Evolutionary conservation across 2,888 invertebrate species (phyloP), one percentile per base, ranked within the genome.

Genomic region (Alviniconcha strummeri): DNA sequence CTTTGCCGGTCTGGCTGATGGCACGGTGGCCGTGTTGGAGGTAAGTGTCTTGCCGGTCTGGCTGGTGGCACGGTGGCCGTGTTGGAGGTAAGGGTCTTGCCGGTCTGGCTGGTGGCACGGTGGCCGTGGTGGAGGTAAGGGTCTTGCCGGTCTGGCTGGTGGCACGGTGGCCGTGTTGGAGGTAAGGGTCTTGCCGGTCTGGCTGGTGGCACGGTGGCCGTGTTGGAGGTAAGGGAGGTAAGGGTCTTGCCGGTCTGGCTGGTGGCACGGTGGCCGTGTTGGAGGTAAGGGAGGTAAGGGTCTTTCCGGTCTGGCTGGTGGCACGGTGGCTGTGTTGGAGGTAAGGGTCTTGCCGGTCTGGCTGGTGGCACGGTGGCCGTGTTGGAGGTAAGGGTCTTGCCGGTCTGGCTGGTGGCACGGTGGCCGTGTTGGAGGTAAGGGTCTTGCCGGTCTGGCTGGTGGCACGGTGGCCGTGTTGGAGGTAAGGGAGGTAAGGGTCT

Each of bases 301-400:
- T 36, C 36, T 36, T 36, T 36, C 1, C 3, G 36, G 36, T 36
- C n/a, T n/a, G n/a, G 3, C 36, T 36, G 36, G 36, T 36, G 36
- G 36, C 36, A 36, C 36, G 36, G 36, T 36, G 36, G 36, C 3
- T 3, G 36, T 36, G 36, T 36, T 36, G 36, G 36, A 36, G 36
- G 36, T 36, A 36, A 90, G 93, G 75, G 91, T 95, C 9, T 94
- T 87, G 94, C 94, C 54, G 94, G 93, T 3, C 90, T 95, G 55
- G 94, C 94, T n/a, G 94, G 95, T 89, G 95, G 95, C 15, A 94
- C 94, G 0, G 88, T 95, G 15, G 94, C 95, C 13, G 93, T 95
- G 5, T 89, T 95, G 54, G 95, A 95, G 92, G 94, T 13, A 17
- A 64, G 3, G 11, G 36, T 6, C 56, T 64, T 19, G 13, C 56